Evolutionary conservation across 2,888 invertebrate species (phyloP).

Genomic region (Frankliniella intonsa): DNA sequence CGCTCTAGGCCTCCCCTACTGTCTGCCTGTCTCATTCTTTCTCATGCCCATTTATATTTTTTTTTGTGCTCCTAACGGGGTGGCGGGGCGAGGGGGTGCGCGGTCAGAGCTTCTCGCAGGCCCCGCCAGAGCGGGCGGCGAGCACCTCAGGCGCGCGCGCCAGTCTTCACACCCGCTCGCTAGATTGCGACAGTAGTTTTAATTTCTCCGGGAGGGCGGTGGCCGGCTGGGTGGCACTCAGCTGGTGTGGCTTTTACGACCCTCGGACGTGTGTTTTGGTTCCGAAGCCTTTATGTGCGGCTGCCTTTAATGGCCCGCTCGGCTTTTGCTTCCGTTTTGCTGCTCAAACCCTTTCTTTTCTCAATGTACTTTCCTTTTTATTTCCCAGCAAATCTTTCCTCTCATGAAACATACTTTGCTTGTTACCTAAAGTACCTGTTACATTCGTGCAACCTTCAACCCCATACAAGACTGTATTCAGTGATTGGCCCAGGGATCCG

Average conservation of each 20-base stretch:
- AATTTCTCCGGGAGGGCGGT: neutral
- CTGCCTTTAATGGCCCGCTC: neutral
- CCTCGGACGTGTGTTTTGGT: slow-evolving; percentile 7
- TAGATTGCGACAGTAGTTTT: slow-evolving; percentile 19
- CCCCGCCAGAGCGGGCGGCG: neutral
- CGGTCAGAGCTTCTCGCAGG: neutral
- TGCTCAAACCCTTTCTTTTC: too few relatives aligned
- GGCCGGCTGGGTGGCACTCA: neutral
- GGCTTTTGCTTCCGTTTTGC: neutral
- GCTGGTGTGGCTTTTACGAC: neutral
- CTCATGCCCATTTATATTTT: neutral
- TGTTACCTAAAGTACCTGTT: too few relatives aligned
- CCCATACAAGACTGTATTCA: too few relatives aligned
- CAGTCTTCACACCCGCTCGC: slow-evolving; percentile 1
- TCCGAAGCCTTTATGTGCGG: slow-evolving; percentile 9
- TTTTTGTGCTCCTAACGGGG: neutral
- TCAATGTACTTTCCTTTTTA: too few relatives aligned
- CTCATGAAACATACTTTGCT: too few relatives aligned
- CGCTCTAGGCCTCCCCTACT: neutral
- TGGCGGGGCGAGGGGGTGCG: slow-evolving; percentile 1
- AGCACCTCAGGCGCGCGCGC: neutral
- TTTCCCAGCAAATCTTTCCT: too few relatives aligned
- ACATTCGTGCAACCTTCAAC: too few relatives aligned
- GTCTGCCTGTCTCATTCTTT: neutral
- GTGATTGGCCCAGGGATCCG: too few relatives aligned